phyloP scores from a whole-genome alignment of 2,797 vertebrate genomes.

The Sebastes itinus region DNA sequence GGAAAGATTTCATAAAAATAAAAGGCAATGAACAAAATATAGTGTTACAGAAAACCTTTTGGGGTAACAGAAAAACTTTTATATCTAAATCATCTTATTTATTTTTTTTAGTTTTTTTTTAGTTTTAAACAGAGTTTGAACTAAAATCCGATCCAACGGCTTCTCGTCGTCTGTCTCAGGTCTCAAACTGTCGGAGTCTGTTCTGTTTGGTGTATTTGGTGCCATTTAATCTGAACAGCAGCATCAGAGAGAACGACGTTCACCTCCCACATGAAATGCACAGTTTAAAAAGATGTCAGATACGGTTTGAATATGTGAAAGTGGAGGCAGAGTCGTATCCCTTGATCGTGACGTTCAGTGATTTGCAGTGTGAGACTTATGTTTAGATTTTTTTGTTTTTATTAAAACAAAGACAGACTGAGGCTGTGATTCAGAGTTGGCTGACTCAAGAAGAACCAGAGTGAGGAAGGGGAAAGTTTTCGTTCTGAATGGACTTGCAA shows the following conservation, averaged over 20 bases:
- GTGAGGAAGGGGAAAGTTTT: background rate
- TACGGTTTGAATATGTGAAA: slow-evolving; percentile 39
- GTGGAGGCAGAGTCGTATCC: slow-evolving; percentile 41
- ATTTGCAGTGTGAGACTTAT: slow-evolving; percentile 60
- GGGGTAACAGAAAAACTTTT: slow-evolving; percentile 72
- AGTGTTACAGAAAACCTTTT: slow-evolving; percentile 85
- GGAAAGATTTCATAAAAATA: slow-evolving; percentile 84
- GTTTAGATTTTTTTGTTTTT: background rate
- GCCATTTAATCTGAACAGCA: slow-evolving; percentile 46
- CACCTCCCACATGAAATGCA: slow-evolving; percentile 52
- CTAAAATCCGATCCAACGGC: slow-evolving; percentile 54
- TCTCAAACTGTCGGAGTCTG: slow-evolving; percentile 15
- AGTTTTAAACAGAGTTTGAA: slow-evolving; percentile 83
- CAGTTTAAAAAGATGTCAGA: slow-evolving; percentile 47
- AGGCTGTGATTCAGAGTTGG: slow-evolving; percentile 68
- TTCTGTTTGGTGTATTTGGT: slow-evolving; percentile 63
- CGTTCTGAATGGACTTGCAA: background rate
- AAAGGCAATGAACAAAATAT: slow-evolving; percentile 90
- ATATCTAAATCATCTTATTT: slow-evolving; percentile 53
- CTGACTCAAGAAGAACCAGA: slow-evolving; percentile 4
- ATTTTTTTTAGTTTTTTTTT: slow-evolving; percentile 38
- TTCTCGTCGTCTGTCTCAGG: slow-evolving; percentile 48
- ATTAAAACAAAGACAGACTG: slow-evolving; percentile 35
- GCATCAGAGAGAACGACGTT: slow-evolving; percentile 24
- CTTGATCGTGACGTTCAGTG: slow-evolving; percentile 36